Evolutionary conservation across 2,113 vertebrate genomes (phyloP), one percentile per base, ranked within the genome.

Genomic region (Poeciliopsis occidentalis): DNA sequence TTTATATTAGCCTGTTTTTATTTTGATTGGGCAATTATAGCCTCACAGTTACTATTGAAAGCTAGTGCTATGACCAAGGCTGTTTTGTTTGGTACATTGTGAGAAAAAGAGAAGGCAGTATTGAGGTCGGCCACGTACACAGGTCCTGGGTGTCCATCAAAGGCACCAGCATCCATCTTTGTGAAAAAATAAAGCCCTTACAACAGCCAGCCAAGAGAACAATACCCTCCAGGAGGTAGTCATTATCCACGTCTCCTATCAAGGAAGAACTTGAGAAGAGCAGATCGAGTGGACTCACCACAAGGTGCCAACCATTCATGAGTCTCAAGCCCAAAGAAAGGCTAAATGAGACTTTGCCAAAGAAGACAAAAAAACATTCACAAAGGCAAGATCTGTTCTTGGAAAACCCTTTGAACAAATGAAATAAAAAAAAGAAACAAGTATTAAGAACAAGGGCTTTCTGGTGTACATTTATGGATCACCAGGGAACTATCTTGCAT

Each of bases 161-260:
- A 37, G 12, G 37, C 68, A 70, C 34, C 54, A 70, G 54, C 12
- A 70, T 60, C 31, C n/a, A 31, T 29, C 60, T 7, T 24, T 60
- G 26, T 6, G n/a, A 34, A 60, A 68, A 31, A 41, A 26, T 27
- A 60, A 70, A 60, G 47, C 24, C 47, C 30, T 70, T 60, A n/a
- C 54, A 70, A 34, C 54, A 70, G 8, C 12, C 32, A 71, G 57
- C 34, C 57, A 71, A 61, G 57, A 22, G 32, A 27, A 27, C 34
- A 41, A 62, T 60, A 71, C 10, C 6, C 69, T 44, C 34, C 34
- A 63, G 27, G 60, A 62, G 34, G 34, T 39, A 71, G 60, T 71
- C 34, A 62, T 44, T 44, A 44, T 62, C 26, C 60, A 71, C 41
- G 26, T 71, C 17, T 29, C 7, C 34, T 26, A 41, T 27, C 12